Evolutionary conservation across 2,113 vertebrate species (phyloP), one percentile per base, ranked within the genome.

Genomic region (Maccullochella peelii): DNA sequence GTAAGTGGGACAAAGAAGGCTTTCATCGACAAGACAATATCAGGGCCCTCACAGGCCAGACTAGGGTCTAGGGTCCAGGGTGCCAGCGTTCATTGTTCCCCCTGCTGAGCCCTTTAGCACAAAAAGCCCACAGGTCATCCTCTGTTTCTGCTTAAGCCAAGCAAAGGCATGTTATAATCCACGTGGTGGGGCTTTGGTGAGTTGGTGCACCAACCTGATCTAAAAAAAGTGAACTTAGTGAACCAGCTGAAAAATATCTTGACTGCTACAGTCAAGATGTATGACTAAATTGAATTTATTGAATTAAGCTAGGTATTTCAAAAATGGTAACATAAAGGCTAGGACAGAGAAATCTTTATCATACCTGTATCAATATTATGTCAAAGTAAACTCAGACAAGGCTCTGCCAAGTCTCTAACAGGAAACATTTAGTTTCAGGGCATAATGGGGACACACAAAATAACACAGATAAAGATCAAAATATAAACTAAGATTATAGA

Each of bases 1-100:
- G 67, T 67, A 59, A 82, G 75, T 18, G 65, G 89, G 49, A 95
- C 95, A 96, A 95, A 94, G 88, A 84, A 38, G 68, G 81, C 93
- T 94, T 95, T 95, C 92, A 94, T 92, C 79, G 27, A 84, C 58
- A 79, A 87, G 86, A 94, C 92, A 93, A 92, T 94, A 94, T 94
- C 88, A 80, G 83, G 74, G 72, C 79, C 85, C 74, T 94, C 91
- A 72, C 89, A 82, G 87, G 77, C 88, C 85, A 91, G 93, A 91
- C 90, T 80, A 77, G 76, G 84, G 91, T 89, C 90, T 80, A 77
- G 76, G 84, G 91, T 89, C 79, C 71, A 85, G 91, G 77, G 81
- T 92, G 86, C 88, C 87, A 89, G 85, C 65, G 11, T 73, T 79
- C 85, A 91, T 86, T 92, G 85, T 86, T 73, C 75, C 76, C 61